A percentile compares a stretch with the other conserved stretches of the same genome.
phyloP scores from a whole-genome alignment of 2,113 vertebrate genomes.

The Dipodomys stephensi region DNA sequence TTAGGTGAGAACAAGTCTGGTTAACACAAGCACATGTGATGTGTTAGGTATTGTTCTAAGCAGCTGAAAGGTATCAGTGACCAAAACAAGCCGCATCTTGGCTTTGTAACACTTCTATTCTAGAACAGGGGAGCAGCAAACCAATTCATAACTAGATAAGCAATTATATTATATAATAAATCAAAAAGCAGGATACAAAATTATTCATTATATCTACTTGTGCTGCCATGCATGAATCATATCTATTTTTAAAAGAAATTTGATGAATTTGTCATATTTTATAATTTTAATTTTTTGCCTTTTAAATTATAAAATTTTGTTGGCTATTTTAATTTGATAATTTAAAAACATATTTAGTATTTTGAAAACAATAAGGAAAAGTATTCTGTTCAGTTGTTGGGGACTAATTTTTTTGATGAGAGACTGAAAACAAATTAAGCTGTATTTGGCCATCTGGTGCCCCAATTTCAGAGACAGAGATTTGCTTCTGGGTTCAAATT shows the following conservation, averaged over 20 bases:
- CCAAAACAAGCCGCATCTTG: not conserved
- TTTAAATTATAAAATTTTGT: not conserved
- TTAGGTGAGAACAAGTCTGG: not conserved
- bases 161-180: not conserved
- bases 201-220: slow-evolving; percentile 7
- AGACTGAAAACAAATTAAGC: slow-evolving; percentile 18
- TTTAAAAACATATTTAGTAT: slow-evolving; percentile 40
- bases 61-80: not conserved
- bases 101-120: not conserved
- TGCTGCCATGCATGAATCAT: not conserved
- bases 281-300: slow-evolving; percentile 9
- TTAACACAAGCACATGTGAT: not conserved
- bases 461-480: slow-evolving; percentile 30
- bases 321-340: not conserved
- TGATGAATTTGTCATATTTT: not conserved
- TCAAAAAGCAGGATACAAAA: not conserved
- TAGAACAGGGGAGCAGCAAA: not conserved
- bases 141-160: not conserved
- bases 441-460: slow-evolving; percentile 29
- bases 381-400: not conserved
- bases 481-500: slow-evolving; percentile 26
- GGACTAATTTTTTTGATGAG: not conserved
- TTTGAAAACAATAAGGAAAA: slow-evolving; percentile 27
- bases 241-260: not conserved
- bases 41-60: not conserved